Percentiles rank a stretch among this genome's conserved stretches.
Conservation (phyloP, 2,797 vertebrate genomes). For the Schizopygopsis pylzovi region DNA sequence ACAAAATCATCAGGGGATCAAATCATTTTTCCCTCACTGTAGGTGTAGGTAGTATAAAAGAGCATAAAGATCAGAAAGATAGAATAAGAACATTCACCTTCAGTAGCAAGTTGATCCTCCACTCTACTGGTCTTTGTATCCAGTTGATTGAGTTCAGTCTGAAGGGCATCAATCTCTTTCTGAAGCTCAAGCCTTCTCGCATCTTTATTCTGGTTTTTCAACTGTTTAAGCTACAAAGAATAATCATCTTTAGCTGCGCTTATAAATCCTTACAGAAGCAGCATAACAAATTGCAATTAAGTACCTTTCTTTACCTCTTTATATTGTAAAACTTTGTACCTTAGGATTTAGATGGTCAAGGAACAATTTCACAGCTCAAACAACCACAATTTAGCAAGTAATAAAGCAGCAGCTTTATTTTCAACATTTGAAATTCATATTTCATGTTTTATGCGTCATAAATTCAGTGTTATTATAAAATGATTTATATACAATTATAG, state of each 20-base stretch:
- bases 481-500: not conserved
- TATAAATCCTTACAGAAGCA: not conserved
- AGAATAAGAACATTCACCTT: slow-evolving; percentile 67
- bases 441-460: not conserved
- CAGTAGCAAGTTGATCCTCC: slow-evolving; percentile 74
- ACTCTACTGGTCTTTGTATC: slow-evolving; percentile 77
- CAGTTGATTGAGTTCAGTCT: slow-evolving; percentile 75
- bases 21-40: no score
- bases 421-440: not conserved
- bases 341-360: slow-evolving; percentile 69
- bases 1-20: no score
- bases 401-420: not conserved
- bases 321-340: slow-evolving; percentile 79
- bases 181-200: slow-evolving; percentile 72
- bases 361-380: slow-evolving; percentile 41
- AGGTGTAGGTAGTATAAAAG: not conserved
- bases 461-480: not conserved
- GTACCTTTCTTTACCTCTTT: slow-evolving; percentile 73
- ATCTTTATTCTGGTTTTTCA: slow-evolving; percentile 71
- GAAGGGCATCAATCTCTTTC: slow-evolving; percentile 76
- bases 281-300: not conserved
- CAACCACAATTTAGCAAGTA: not conserved
- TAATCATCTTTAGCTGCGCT: not conserved
- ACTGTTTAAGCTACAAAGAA: slow-evolving; percentile 65
- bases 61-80: not conserved